These are phyloP conservation scores for Prochilodus magdalenae DNA, from an alignment of 2,113 vertebrate species.

Conservation along the genomic window DNA sequence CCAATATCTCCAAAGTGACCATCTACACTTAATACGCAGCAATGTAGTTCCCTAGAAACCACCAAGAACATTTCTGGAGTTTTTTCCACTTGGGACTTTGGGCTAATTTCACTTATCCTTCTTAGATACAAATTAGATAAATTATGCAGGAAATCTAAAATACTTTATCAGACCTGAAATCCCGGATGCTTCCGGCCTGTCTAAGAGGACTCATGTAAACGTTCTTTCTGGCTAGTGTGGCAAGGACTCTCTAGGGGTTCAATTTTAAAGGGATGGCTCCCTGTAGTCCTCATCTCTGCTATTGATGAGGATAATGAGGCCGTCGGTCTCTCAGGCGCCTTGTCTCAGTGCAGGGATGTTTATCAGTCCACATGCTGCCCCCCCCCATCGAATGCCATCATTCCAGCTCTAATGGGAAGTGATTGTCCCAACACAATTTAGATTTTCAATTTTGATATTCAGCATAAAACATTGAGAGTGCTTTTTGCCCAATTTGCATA, in stretches of 20 bases:
- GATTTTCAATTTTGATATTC: conserved; percentile 68
- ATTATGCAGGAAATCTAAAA: too few species aligned
- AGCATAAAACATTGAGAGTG: conserved; percentile 11
- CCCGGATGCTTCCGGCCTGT: neutral
- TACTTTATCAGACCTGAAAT: neutral
- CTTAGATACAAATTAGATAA: too few species aligned
- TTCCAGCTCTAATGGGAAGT: conserved; percentile 45
- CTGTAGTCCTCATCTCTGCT: conserved; percentile 5
- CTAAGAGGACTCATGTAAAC: neutral
- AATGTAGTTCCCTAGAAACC: neutral
- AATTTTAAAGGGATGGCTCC: conserved; percentile 10
- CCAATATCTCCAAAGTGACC: neutral
- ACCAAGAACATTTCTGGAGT: neutral
- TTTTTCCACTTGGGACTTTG: neutral
- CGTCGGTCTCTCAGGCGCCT: conserved; percentile 19
- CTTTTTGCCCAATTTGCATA: conserved; percentile 47
- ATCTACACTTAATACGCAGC: too few species aligned
- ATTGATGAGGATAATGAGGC: conserved; percentile 40
- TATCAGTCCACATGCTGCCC: conserved; percentile 2
- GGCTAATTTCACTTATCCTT: conserved; percentile 13
- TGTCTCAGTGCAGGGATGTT: conserved; percentile 10
- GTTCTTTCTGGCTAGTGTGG: neutral
- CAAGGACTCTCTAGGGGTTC: neutral
- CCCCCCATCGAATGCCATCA: neutral
- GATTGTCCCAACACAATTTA: conserved; percentile 63